Evolutionary conservation across 2,797 vertebrate genomes (phyloP), one percentile per base, ranked within the genome.

Genomic region (Manis javanica): DNA sequence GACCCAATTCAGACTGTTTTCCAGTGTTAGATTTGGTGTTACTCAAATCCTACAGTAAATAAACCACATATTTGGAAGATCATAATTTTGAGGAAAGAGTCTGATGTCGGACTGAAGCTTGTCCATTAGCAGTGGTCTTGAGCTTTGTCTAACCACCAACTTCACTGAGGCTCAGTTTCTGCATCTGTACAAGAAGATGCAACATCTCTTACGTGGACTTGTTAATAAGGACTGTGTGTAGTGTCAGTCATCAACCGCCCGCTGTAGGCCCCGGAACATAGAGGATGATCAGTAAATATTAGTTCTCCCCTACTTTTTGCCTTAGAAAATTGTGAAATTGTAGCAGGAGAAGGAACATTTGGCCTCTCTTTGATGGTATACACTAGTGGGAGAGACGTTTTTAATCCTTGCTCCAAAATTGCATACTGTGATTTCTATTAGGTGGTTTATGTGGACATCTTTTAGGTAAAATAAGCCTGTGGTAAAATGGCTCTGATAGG

Each of bases 41-140:
- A 26, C 59, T 88, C 31, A 53, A 34, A 72, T 64, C 26, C 85
- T 77, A 71, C 14, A 39, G 51, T 85, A 74, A 95, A 85, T 90
- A 93, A 93, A 51, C 5, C 57, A 74, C 49, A 11, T 15, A 21
- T 91, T 83, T 89, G n/a, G 78, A 79, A 77, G 42, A 74, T 66
- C 14, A n/a, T 84, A 69, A 86, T 86, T 94, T 93, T 94, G 37
- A 93, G 63, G 31, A 34, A 69, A 94, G 69, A 53, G 49, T 18
- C 66, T 71, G 78, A 88, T 14, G 42, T 82, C 29, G 57, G 8
- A 57, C 24, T 71, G 39, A 46, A n/a, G 1, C 42, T 94, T 74
- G 15, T 66, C 53, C 15, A 59, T 77, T 49, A 24, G 6, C 15
- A 51, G 14, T 46, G 21, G 23, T 21, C 0, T 13, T 55, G 51